phyloP scores from a whole-genome alignment of 2,113 vertebrate genomes.

The Origma solitaria region DNA sequence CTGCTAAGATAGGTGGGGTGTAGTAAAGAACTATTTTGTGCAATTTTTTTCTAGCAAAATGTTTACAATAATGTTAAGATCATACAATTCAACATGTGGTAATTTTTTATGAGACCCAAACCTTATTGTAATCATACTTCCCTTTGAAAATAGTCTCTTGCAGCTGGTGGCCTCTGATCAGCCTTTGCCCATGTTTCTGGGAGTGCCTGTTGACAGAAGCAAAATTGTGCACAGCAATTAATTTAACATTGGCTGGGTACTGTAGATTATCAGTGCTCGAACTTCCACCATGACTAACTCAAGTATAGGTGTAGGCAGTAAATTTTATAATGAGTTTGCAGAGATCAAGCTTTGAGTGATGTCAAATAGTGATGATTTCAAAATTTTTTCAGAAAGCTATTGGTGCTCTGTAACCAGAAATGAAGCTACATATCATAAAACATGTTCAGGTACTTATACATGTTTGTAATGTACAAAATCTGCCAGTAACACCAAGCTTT shows the following conservation, averaged over 20 bases:
- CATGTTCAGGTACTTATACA: accelerated
- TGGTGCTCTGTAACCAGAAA: not conserved
- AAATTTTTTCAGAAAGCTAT: not conserved
- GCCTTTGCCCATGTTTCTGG: not conserved
- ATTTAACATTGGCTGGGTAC: not conserved
- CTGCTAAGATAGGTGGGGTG: not conserved
- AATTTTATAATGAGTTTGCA: not conserved
- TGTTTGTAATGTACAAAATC: not conserved
- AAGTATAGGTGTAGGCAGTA: not conserved
- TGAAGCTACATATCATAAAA: not conserved
- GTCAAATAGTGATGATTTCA: not conserved
- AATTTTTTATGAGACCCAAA: not conserved
- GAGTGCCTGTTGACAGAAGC: not conserved
- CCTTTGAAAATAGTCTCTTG: not conserved
- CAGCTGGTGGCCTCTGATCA: not conserved
- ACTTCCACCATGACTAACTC: not conserved
- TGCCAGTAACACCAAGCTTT: not conserved
- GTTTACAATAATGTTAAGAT: not conserved
- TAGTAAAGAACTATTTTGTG: not conserved
- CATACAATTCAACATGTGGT: not conserved
- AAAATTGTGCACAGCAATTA: not conserved
- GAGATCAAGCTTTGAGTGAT: not conserved
- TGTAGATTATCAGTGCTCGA: not conserved
- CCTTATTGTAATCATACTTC: not conserved
- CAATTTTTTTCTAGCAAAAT: not conserved